phyloP scores from a whole-genome alignment of 1,140 invertebrate genomes.

The Bombus pascuorum region DNA sequence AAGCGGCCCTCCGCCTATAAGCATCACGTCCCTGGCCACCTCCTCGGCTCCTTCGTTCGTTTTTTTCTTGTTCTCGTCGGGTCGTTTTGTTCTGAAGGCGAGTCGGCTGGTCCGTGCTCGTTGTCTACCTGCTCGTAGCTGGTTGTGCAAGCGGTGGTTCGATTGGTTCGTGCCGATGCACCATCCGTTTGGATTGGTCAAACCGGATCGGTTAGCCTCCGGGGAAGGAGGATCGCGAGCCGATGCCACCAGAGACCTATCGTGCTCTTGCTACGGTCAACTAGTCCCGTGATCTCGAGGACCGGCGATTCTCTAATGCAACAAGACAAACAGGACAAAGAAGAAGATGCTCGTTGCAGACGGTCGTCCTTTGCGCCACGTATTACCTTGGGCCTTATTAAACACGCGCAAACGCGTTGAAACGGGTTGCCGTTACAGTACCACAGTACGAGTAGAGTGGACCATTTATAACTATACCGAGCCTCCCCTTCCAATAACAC shows the following conservation, averaged over 20 bases:
- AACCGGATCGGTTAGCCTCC: constrained; percentile 65
- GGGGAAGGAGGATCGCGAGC: constrained; percentile 39
- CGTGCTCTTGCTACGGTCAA: constrained; percentile 61
- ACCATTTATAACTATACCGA: background rate
- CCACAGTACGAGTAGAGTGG: background rate
- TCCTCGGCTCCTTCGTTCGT: constrained; percentile 13
- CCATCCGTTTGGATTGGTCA: constrained; percentile 56
- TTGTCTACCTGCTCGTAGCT: constrained; percentile 27
- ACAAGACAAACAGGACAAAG: constrained; percentile 54
- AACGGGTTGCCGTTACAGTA: background rate
- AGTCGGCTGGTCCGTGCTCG: constrained; percentile 2
- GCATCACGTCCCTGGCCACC: constrained; percentile 5
- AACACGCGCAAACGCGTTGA: background rate
- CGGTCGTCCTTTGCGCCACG: constrained; percentile 25
- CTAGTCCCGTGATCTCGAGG: constrained; percentile 57
- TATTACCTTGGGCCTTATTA: constrained; percentile 11
- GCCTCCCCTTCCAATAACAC: background rate
- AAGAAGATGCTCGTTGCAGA: constrained; percentile 45
- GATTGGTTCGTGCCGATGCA: constrained; percentile 62
- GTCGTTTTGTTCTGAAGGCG: constrained; percentile 34
- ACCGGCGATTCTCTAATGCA: constrained; percentile 42
- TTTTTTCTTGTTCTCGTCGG: background rate
- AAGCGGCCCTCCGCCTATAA: constrained; percentile 10
- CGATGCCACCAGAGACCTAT: constrained; percentile 27
- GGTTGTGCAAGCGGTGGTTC: constrained; percentile 29